Evolutionary conservation across 2,797 vertebrate species (phyloP).

Genomic region (Menidia menidia): DNA sequence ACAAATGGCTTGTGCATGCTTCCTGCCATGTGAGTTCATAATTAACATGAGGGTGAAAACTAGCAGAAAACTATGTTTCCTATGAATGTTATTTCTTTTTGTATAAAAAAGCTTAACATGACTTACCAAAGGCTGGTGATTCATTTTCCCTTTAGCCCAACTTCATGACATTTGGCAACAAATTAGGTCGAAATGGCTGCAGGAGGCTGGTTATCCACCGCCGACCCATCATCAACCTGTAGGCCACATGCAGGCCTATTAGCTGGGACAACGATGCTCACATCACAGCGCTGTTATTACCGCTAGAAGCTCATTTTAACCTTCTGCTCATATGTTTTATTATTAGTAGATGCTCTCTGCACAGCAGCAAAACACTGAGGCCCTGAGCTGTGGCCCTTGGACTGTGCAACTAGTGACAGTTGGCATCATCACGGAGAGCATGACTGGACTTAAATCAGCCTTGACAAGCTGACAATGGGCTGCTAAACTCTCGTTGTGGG

Average conservation of each 20-base stretch:
- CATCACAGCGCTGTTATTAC: constrained; percentile 14
- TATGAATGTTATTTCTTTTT: constrained; percentile 21
- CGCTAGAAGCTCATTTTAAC: constrained; percentile 11
- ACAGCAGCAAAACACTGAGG: constrained; percentile 7
- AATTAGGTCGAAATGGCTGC: constrained; percentile 48
- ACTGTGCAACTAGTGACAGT: constrained; percentile 22
- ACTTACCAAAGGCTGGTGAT: constrained; percentile 25
- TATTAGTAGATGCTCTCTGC: constrained; percentile 13
- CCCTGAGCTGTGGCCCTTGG: constrained; percentile 19
- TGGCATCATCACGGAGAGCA: constrained; percentile 40
- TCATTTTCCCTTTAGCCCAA: constrained; percentile 12
- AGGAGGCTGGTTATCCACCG: constrained; percentile 19
- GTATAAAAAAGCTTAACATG: constrained; percentile 11
- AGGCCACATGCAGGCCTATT: constrained; percentile 13
- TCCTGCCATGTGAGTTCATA: constrained; percentile 9
- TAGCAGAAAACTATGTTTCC: constrained; percentile 20
- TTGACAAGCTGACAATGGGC: constrained; percentile 59
- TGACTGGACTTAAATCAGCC: constrained; percentile 45
- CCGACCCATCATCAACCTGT: constrained; percentile 10
- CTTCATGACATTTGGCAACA: constrained; percentile 52
- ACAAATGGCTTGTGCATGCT: not conserved
- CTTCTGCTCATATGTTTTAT: constrained; percentile 12
- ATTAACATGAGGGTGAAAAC: constrained; percentile 7
- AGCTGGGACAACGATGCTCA: constrained; percentile 4
- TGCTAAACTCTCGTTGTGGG: constrained; percentile 52